Evolutionary conservation across 2,113 vertebrate species (phyloP).

Genomic region (Centropristis striata): DNA sequence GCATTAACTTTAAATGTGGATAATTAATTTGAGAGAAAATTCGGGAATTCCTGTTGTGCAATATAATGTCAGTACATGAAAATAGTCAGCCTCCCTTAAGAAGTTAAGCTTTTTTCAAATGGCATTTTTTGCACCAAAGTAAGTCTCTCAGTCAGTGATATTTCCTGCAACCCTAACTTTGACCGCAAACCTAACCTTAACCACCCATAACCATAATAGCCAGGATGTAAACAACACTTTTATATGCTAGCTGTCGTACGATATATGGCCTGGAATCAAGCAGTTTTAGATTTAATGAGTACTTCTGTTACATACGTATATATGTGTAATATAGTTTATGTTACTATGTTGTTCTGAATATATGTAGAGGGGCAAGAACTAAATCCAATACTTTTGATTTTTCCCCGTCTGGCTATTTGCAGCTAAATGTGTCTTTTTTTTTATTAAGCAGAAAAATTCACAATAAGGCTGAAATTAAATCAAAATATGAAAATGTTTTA

Average conservation of each 20-base stretch:
- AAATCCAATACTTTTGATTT: background rate
- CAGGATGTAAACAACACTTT: background rate
- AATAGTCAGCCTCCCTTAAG: background rate
- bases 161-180: background rate
- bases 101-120: background rate
- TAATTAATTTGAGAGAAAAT: slow-evolving; percentile 11
- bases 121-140: background rate
- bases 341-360: background rate
- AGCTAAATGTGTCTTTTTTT: background rate
- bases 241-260: background rate
- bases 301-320: too few species aligned
- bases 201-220: background rate
- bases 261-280: too few species aligned
- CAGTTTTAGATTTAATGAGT: too few species aligned
- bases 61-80: background rate
- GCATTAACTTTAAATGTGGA: slow-evolving; percentile 1
- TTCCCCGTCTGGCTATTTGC: background rate
- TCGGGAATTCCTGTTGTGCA: background rate
- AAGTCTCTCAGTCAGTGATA: background rate
- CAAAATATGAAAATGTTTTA: slow-evolving; percentile 1
- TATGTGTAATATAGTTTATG: too few species aligned
- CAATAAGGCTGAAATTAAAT: slow-evolving; percentile 1
- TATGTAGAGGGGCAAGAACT: background rate
- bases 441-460: background rate
- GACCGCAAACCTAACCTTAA: slow-evolving; percentile 4